Base-by-base conservation (phyloP, 1,140 invertebrate genomes). In the Penaeus japonicus region DNA sequence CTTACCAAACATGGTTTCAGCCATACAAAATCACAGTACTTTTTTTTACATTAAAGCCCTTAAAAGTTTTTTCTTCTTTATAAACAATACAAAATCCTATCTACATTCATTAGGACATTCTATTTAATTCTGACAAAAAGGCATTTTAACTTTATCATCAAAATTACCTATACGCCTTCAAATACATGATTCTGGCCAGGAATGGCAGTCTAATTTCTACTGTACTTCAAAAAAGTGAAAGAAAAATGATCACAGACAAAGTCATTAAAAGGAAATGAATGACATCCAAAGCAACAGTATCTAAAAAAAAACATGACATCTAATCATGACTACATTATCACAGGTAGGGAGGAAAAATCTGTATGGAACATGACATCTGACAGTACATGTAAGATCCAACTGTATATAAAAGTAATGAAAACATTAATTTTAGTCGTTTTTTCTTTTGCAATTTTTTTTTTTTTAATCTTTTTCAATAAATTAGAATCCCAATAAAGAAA, bases 161-260 rank as follows among this genome's bases (percentile, higher is more conserved):
- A 85, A 85, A 78, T 47, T 77, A 85, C 84, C 39, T 73, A 70
- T 32, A 20, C 54, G 30, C 78, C 84, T 85, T 55, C 53, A 77
- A 83, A 83, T 47, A 47, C 81, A 59, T 47, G 57, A 65, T n/a
- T 62, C 47, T 77, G 30, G 84, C 54, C 84, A 77, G 73, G 73
- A 78, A 27, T 53, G 47, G 54, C 84, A 78, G 54, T 78, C 32
- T n/a, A 59, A 24, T 27, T 78, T 73, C 27, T 73, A 30, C 70
- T 30, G 27, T 55, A 55, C 57, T 32, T 35, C 59, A 78, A 75
- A 77, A 85, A 78, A 59, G 78, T 47, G 54, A 55, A 55, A 54
- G 59, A 85, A 59, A 59, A 59, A 85, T 78, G 84, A 85, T 85
- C 84, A 85, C 84, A 85, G 84, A 85, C 84, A 85, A 39, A 77